phyloP scores from a whole-genome alignment of 2,113 vertebrate species.

The Copsychus sechellarum region DNA sequence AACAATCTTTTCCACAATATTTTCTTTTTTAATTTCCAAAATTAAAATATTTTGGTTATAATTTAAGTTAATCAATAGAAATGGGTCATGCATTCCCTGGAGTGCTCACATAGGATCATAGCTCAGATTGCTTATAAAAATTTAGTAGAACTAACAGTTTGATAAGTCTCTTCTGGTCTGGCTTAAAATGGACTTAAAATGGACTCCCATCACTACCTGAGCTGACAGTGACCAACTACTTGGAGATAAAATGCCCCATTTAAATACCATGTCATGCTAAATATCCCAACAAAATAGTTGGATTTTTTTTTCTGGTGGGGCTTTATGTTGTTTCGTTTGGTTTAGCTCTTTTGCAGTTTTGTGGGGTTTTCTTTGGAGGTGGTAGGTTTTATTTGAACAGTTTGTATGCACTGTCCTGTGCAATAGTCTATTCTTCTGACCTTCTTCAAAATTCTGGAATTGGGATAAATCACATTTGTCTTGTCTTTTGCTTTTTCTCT shows the following conservation, averaged over 20 bases:
- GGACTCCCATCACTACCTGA: background rate
- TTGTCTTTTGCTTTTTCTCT: background rate
- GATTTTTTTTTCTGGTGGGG: fast-evolving
- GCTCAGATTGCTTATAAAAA: background rate
- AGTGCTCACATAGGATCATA: background rate
- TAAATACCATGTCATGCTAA: background rate
- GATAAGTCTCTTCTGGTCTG: background rate
- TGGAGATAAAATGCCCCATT: background rate
- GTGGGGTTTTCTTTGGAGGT: background rate
- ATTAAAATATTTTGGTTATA: background rate
- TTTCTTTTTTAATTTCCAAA: background rate
- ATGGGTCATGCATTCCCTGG: background rate
- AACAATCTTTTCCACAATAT: background rate
- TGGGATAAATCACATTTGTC: background rate
- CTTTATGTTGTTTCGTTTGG: background rate
- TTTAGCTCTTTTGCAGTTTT: background rate
- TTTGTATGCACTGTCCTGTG: background rate
- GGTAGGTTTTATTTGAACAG: background rate
- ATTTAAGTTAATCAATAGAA: background rate
- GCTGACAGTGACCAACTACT: background rate
- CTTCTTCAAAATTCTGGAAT: background rate
- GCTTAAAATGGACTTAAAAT: background rate
- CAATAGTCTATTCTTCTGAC: background rate
- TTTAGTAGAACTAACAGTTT: background rate
- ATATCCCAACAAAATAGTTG: background rate